These are phyloP conservation scores for Embiotoca jacksoni DNA, from an alignment of 2,113 vertebrate genomes.

Conservation along the genomic window DNA sequence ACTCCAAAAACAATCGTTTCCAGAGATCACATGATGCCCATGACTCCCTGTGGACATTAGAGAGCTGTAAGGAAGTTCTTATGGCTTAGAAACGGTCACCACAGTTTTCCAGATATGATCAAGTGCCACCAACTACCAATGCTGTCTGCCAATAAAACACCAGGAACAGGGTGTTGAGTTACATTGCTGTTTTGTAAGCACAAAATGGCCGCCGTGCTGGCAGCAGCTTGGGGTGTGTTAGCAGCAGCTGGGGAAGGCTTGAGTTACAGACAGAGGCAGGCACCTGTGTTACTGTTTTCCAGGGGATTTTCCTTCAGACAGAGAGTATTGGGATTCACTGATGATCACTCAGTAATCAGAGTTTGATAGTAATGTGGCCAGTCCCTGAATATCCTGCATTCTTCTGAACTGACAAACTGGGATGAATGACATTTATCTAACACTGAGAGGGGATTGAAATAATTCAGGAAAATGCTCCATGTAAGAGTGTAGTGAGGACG, in stretches of 20 bases:
- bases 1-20: slow-evolving; percentile 25
- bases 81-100: not conserved
- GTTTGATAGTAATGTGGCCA: slow-evolving; percentile 40
- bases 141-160: slow-evolving; percentile 2
- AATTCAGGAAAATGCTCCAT: not conserved
- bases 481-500: too few relatives aligned
- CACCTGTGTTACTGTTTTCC: slow-evolving; percentile 45
- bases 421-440: slow-evolving; percentile 21
- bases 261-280: slow-evolving; percentile 44
- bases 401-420: slow-evolving; percentile 13
- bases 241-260: slow-evolving; percentile 50
- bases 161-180: slow-evolving; percentile 2
- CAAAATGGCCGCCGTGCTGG: slow-evolving; percentile 64
- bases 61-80: not conserved
- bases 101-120: not conserved
- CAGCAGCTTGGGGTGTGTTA: slow-evolving; percentile 6
- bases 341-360: slow-evolving; percentile 64
- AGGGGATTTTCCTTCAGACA: slow-evolving; percentile 67
- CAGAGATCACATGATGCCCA: slow-evolving; percentile 5
- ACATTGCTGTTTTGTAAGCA: slow-evolving; percentile 22
- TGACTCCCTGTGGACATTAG: not conserved
- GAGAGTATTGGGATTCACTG: slow-evolving; percentile 60
- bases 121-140: not conserved
- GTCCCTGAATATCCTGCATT: slow-evolving; percentile 52
- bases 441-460: not conserved